Evolutionary conservation across 1,140 invertebrate genomes (phyloP), one percentile per base, ranked within the genome.

Genomic region (Meloidogyne floridensis): DNA sequence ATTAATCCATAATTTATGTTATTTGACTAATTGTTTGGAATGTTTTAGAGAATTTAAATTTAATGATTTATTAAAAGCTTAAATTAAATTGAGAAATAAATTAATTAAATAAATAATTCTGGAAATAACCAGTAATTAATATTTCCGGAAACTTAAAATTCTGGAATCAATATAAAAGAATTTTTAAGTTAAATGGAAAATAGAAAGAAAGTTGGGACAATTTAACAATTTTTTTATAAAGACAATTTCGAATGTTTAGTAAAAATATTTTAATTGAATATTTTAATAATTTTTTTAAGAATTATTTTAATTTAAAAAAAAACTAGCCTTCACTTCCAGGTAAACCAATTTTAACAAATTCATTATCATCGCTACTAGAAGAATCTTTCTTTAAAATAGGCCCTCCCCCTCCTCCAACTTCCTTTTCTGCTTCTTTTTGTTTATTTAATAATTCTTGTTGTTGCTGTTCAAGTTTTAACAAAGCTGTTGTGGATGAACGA

Each of bases 261-360:
- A 13, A 54, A 54, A 54, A 13, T 54, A 54, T 54, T 13, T 54
- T 54, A 11, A 11, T 54, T 11, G 10, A 54, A 53, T 53, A 53
- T 7, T 10, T 10, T 54, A 54, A 54, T 9, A 9, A 3, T 15
- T 59, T 13, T 59, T 59, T 59, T 3, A 59, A 15, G 11, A 59
- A 59, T 59, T 15, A 59, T 15, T 15, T 15, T 59, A 15, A 59
- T 59, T 59, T 11, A 77, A 20, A 56, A 65, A 78, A 8, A 3
- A 32, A 65, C 18, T 54, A 53, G 43, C 54, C 54, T 71, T 15
- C 20, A 15, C 18, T 18, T 54, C 32, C 65, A 20, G 76, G 47
- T 43, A 72, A 15, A 32, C 18, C 72, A 71, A 79, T 69, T 69
- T 79, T 79, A 11, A 79, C 77, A 71, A 79, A 79, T 54, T 42